Conservation (phyloP, 1,140 invertebrate species). For the Parapsyche elsis region DNA sequence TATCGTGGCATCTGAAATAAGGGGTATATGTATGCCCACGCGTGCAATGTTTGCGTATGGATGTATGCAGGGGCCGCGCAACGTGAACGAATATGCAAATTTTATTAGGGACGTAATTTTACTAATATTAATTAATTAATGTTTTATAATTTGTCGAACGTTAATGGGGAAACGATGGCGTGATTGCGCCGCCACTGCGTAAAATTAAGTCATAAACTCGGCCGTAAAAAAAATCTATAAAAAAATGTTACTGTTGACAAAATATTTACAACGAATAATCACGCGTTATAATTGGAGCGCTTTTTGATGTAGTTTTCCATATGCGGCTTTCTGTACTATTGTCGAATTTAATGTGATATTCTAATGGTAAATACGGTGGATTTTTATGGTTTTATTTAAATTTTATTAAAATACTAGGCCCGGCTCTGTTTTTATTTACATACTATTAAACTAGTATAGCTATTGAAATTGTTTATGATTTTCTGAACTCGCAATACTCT, state of each 20-base stretch:
- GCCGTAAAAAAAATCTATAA: background rate
- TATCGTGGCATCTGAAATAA: too few relatives aligned
- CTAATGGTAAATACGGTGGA: too few relatives aligned
- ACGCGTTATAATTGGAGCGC: background rate
- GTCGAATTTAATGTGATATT: too few relatives aligned
- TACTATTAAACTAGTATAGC: too few relatives aligned
- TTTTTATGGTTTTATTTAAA: too few relatives aligned
- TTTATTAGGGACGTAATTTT: slow-evolving; percentile 10
- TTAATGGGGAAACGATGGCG: slow-evolving; percentile 6
- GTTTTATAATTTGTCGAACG: slow-evolving; percentile 33
- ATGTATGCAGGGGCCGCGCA: background rate
- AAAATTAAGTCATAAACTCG: slow-evolving; percentile 6
- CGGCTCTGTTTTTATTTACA: too few relatives aligned
- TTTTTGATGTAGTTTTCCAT: too few relatives aligned
- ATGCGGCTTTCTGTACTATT: too few relatives aligned
- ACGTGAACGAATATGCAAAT: slow-evolving; percentile 5
- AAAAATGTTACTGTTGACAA: background rate
- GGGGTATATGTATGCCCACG: too few relatives aligned
- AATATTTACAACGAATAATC: background rate
- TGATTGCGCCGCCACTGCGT: slow-evolving; percentile 4
- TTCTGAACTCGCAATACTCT: too few relatives aligned
- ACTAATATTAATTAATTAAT: slow-evolving; percentile 31
- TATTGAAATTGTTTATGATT: too few relatives aligned
- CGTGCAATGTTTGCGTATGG: background rate
- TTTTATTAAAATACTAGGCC: too few relatives aligned